Percentiles rank a stretch among this genome's conserved stretches.
phyloP scores from a whole-genome alignment of 2,888 invertebrate genomes.

The Odontocerum albicorne region DNA sequence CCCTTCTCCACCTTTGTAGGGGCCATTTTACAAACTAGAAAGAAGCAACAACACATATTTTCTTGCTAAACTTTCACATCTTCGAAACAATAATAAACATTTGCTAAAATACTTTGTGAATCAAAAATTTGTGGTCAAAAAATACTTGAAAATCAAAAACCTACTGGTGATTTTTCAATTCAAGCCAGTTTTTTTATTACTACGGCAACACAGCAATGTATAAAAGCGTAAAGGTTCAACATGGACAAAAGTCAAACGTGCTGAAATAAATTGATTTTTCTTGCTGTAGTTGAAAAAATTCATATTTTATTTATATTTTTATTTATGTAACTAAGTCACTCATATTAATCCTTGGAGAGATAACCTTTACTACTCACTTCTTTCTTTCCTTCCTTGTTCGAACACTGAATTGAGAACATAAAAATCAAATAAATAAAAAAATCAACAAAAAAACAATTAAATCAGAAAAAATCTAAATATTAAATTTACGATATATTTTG shows the following conservation, averaged over 20 bases:
- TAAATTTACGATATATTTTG: too few relatives aligned
- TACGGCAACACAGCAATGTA: slow-evolving; percentile 17
- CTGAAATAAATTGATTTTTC: too few relatives aligned
- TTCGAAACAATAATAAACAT: slow-evolving; percentile 6
- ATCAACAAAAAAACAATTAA: neutral
- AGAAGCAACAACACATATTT: slow-evolving; percentile 38
- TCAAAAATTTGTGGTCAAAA: neutral
- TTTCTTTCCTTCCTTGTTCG: slow-evolving; percentile 51
- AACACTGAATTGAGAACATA: slow-evolving; percentile 49
- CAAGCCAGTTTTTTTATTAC: slow-evolving; percentile 9
- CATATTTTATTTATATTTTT: too few relatives aligned
- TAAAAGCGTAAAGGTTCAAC: too few relatives aligned
- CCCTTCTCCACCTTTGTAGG: slow-evolving; percentile 57
- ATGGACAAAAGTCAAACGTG: too few relatives aligned
- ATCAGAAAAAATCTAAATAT: too few relatives aligned
- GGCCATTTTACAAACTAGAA: slow-evolving; percentile 59
- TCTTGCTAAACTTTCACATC: slow-evolving; percentile 8
- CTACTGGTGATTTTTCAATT: slow-evolving; percentile 1
- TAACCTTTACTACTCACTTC: slow-evolving; percentile 48
- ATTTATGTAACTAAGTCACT: too few relatives aligned
- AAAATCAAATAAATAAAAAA: slow-evolving; percentile 22
- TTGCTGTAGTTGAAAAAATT: too few relatives aligned
- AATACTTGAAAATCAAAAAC: neutral
- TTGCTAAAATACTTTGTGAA: slow-evolving; percentile 5
- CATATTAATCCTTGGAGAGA: neutral